A percentile compares a stretch with the other conserved stretches of the same genome.
phyloP scores from a whole-genome alignment of 2,888 invertebrate species.

The Acleris laterana region DNA sequence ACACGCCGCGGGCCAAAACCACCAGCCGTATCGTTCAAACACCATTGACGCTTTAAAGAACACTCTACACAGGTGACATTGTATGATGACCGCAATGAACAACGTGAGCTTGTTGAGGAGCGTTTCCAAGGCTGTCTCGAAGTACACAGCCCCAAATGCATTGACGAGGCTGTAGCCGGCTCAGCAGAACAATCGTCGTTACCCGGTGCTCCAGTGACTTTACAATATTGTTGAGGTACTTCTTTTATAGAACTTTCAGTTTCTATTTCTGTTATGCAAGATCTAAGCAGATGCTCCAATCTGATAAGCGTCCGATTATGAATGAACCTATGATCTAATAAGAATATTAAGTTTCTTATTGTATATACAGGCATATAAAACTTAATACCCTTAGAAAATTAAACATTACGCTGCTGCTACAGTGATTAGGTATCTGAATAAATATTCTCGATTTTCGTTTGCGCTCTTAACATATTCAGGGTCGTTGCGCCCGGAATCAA shows the following conservation, averaged over 20 bases:
- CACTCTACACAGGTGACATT: background rate
- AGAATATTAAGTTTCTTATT: constrained; percentile 5
- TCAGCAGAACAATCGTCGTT: constrained; percentile 70
- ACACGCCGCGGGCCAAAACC: constrained; percentile 32
- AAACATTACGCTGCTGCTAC: constrained; percentile 6
- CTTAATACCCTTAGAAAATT: background rate
- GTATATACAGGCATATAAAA: background rate
- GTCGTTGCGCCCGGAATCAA: constrained; percentile 53
- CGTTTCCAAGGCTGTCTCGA: constrained; percentile 33
- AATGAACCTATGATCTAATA: constrained; percentile 28
- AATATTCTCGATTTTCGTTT: constrained; percentile 40
- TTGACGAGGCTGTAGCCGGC: constrained; percentile 56
- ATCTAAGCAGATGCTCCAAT: constrained; percentile 45
- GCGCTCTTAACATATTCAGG: constrained; percentile 39
- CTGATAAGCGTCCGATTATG: constrained; percentile 31
- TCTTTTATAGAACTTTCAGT: constrained; percentile 73
- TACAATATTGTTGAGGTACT: constrained; percentile 68
- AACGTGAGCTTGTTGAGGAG: constrained; percentile 9
- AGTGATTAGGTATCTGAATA: constrained; percentile 16
- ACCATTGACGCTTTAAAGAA: constrained; percentile 41
- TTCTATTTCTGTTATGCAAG: constrained; percentile 61
- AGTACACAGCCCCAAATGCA: constrained; percentile 51
- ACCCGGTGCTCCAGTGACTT: constrained; percentile 77
- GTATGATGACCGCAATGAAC: constrained; percentile 48
- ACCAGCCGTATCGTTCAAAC: constrained; percentile 3